These are phyloP conservation scores for Choristoneura fumiferana DNA, from an alignment of 1,140 invertebrate genomes.

Conservation along the genomic window DNA sequence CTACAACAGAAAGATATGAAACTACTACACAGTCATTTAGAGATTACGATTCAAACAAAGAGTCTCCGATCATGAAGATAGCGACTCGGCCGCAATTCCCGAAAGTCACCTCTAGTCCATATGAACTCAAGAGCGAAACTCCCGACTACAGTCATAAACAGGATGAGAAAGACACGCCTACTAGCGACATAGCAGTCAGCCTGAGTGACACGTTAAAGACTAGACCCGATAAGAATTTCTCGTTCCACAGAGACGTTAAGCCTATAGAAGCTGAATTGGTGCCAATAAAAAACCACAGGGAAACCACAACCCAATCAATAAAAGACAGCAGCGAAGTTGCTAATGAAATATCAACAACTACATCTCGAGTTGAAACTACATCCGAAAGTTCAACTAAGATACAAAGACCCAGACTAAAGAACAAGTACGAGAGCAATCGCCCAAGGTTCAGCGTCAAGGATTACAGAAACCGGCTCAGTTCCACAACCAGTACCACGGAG, in stretches of 20 bases:
- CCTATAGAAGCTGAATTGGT: slow-evolving; percentile 58
- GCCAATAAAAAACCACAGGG: slow-evolving; percentile 26
- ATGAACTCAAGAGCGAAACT: slow-evolving; percentile 55
- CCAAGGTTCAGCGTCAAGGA: slow-evolving; percentile 82
- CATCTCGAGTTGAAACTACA: slow-evolving; percentile 44
- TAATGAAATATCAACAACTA: slow-evolving; percentile 47
- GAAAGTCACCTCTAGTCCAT: slow-evolving; percentile 40
- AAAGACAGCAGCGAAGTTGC: slow-evolving; percentile 32
- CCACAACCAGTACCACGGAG: slow-evolving; percentile 77
- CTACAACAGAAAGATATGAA: slow-evolving; percentile 53
- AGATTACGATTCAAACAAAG: slow-evolving; percentile 51
- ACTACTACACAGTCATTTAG: slow-evolving; percentile 50
- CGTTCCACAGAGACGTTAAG: slow-evolving; percentile 65
- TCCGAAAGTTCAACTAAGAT: slow-evolving; percentile 43
- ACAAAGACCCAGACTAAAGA: slow-evolving; percentile 58
- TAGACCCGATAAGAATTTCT: slow-evolving; percentile 52
- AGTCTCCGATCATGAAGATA: slow-evolving; percentile 77
- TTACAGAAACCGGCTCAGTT: slow-evolving; percentile 76
- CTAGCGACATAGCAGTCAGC: slow-evolving; percentile 69
- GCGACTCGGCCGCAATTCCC: slow-evolving; percentile 48
- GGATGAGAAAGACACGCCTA: slow-evolving; percentile 77
- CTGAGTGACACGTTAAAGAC: slow-evolving; percentile 51
- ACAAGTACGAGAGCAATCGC: slow-evolving; percentile 67
- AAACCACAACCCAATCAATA: slow-evolving; percentile 47
- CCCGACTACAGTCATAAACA: slow-evolving; percentile 75